phyloP scores from a whole-genome alignment of 30 jellyfish, hydroid and myxozoan genomes.

The Chrysaora quinquecirrha region DNA sequence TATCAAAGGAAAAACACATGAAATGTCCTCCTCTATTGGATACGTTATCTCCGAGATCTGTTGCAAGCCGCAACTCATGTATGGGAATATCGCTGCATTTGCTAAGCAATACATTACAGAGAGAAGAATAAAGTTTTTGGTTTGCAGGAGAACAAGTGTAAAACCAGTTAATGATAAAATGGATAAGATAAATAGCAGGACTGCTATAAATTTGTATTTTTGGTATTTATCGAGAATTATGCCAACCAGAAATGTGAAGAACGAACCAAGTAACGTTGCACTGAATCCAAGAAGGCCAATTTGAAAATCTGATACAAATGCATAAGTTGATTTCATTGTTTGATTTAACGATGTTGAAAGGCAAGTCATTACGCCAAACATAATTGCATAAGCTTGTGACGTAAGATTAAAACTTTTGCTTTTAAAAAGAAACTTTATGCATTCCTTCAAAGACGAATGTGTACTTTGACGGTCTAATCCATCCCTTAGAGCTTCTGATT shows the following conservation, averaged over 20 bases:
- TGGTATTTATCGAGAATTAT: constrained; percentile 45
- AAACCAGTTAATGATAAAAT: constrained; percentile 58
- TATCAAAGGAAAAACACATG: constrained; percentile 71
- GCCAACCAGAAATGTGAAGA: constrained; percentile 62
- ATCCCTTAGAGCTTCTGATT: constrained; percentile 58
- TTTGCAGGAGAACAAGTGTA: constrained; percentile 35
- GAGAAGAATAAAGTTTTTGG: constrained; percentile 38
- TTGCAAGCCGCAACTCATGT: constrained; percentile 66
- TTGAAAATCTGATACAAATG: constrained; percentile 7
- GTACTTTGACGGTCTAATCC: constrained; percentile 4
- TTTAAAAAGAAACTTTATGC: constrained; percentile 49
- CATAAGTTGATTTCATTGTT: constrained; percentile 28
- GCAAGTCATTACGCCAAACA: constrained; percentile 57
- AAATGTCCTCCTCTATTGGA: constrained; percentile 78
- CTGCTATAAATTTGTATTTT: constrained; percentile 40
- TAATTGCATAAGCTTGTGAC: constrained; percentile 69
- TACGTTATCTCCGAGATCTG: constrained; percentile 85
- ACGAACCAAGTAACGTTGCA: constrained; percentile 62
- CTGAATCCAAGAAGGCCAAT: constrained; percentile 91
- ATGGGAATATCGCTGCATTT: constrained; percentile 59
- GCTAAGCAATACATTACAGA: constrained; percentile 29
- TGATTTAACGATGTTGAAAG: constrained; percentile 50
- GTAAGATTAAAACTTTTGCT: constrained; percentile 53
- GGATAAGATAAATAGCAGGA: constrained; percentile 37
- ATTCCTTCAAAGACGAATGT: constrained; percentile 18